Evolutionary conservation across 2,797 vertebrate species (phyloP), one percentile per base, ranked within the genome.

Genomic region (Rhynchonycteris naso): DNA sequence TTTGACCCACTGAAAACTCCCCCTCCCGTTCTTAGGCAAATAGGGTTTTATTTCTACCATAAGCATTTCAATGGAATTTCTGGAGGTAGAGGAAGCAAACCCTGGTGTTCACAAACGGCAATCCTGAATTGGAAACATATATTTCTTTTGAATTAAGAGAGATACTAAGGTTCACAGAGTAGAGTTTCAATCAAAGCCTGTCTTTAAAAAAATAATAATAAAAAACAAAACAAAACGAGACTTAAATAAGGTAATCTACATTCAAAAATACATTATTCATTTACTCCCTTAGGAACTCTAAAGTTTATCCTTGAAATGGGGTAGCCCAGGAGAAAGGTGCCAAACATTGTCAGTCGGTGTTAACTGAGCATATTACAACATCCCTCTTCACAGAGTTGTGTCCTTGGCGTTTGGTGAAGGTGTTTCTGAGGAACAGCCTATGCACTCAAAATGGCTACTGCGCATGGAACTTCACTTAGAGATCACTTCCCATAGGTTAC

Each of bases 301-400:
- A 58, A 52, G 18, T 84, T 54, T 16, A 22, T 2, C 47, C 28
- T 43, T n/a, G 47, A 79, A 68, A 58, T 19, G 85, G 69, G 28
- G 50, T 14, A 24, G 15, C 10, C 33, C 56, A 13, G 24, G 43
- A 47, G 11, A 76, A 74, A 33, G 22, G 24, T 16, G 50, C 11
- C 4, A 19, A n/a, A 52, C 30, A 11, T 2, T 16, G 4, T 16
- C 1, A 7, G 74, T 58, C 21, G 2, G 4, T 6, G 4, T 24
- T 71, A 33, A 43, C 28, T 72, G 52, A 24, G 15, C 15, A n/a
- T 1, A 16, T 4, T 33, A 11, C 50, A 74, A 87, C 66, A 22
- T 43, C 43, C 59, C 38, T 33, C 26, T 65, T n/a, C 26, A 16
- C 22, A 4, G 54, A 65, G 10, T 5, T 18, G 15, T 15, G 26